Base-by-base conservation (phyloP, 2,888 invertebrate species). In the Syrphus vitripennis region DNA sequence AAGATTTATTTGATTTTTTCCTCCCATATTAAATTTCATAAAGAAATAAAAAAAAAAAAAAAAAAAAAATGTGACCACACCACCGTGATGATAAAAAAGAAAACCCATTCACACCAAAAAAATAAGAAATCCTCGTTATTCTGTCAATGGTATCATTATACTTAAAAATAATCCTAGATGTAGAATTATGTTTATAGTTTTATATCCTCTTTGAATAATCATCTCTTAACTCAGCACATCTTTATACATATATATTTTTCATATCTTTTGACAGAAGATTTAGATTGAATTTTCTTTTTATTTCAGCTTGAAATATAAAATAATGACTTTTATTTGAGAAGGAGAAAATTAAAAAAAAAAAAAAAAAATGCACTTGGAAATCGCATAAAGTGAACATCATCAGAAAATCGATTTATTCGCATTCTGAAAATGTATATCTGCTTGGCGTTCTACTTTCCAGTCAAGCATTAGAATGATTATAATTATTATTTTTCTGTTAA, bases 251-350 rank as follows among this genome's bases (percentile, higher is more conserved):
- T 16, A 21, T 34, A 10, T 65, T 42, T 63, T 26, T 29, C 29
- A 31, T 7, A 50, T 67, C 50, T 50, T n/a, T n/a, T 24, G 29
- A 19, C 50, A 24, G 50, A 2, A 29, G 50, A 50, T 50, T 67
- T 31, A 21, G 59, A 37, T 42, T 14, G n/a, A 19, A 12, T 12
- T 67, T 67, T 67, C 45, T 24, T 12, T 40, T 16, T 63, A 37
- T 42, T 50, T 29, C 4, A 34, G 19, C 6, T 48, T 6, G 3
- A 19, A n/a, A 67, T 67, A 67, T 67, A n/a, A 34, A 67, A 50
- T 67, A 50, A 67, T 67, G 24, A 19, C 34, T 67, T 67, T 5
- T 12, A 67, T 48, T n/a, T 67, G 67, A 67, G 9, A 31, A 37
- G 3, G 6, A 19, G 19, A 45, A 45, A 45, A 45, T 19, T 2